phyloP scores from a whole-genome alignment of 2,888 invertebrate species.

The Plagodis pulveraria region DNA sequence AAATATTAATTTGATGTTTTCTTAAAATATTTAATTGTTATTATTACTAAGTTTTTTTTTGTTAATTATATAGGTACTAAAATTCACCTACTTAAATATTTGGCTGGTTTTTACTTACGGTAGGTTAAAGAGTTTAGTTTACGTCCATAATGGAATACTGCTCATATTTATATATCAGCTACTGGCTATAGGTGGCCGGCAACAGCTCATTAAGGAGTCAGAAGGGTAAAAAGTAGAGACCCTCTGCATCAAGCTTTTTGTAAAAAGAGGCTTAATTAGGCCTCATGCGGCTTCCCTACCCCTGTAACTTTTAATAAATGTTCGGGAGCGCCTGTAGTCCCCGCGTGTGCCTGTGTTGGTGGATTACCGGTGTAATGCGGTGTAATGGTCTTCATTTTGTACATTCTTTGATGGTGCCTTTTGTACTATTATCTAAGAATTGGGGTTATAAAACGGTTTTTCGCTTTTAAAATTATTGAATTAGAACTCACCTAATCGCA shows the following conservation, averaged over 20 bases:
- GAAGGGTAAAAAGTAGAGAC: constrained; percentile 75
- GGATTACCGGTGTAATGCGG: constrained; percentile 39
- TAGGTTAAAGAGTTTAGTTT: background rate
- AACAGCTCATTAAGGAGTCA: constrained; percentile 81
- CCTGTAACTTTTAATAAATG: constrained; percentile 85
- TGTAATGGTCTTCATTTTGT: constrained; percentile 37
- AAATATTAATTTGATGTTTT: too few species aligned
- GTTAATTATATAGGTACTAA: too few species aligned
- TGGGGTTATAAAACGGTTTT: background rate
- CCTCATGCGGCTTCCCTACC: constrained; percentile 82
- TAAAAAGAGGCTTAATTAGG: constrained; percentile 84
- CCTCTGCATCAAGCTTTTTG: constrained; percentile 74
- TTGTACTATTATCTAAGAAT: constrained; percentile 10
- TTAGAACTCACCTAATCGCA: too few species aligned
- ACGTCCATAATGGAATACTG: constrained; percentile 6
- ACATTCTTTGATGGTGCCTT: constrained; percentile 25
- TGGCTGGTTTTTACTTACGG: too few species aligned
- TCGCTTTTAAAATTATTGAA: background rate
- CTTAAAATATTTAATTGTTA: too few species aligned
- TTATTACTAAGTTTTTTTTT: too few species aligned
- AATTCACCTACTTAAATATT: too few species aligned
- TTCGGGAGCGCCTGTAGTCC: constrained; percentile 71
- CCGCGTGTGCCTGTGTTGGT: constrained; percentile 42
- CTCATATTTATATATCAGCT: constrained; percentile 6
- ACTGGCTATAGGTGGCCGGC: constrained; percentile 60